Percentiles rank a stretch among this genome's conserved stretches.
Evolutionary conservation across 2,797 vertebrate species (phyloP).

Genomic region (Pitangus sulphuratus): DNA sequence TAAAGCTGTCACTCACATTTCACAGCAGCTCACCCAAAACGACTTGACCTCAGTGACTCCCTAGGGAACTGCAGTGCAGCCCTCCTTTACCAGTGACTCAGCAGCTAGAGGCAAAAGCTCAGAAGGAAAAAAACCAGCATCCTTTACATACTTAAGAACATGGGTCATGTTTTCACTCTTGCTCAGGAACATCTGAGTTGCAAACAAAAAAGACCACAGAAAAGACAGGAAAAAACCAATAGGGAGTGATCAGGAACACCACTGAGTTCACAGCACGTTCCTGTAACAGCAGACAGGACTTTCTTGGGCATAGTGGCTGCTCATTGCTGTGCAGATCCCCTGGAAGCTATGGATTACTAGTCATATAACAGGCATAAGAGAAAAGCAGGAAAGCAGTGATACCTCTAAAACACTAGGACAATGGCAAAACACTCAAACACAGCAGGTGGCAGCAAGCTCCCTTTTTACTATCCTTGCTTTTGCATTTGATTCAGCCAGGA

Average conservation of each 20-base stretch:
- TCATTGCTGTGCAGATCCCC: background rate
- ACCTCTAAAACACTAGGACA: background rate
- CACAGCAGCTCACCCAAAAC: background rate
- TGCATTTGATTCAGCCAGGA: background rate
- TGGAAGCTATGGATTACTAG: background rate
- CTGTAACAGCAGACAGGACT: background rate
- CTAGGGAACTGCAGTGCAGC: background rate
- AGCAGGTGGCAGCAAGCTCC: conserved; percentile 57
- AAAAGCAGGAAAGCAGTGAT: background rate
- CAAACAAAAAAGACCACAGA: background rate
- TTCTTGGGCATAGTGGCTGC: background rate
- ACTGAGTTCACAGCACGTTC: accelerated
- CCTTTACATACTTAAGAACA: background rate
- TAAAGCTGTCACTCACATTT: background rate
- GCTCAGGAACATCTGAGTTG: background rate
- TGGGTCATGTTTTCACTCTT: background rate
- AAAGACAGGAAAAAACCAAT: background rate
- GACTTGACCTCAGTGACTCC: background rate
- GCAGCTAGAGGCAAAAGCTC: background rate
- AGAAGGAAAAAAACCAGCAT: background rate
- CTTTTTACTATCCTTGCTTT: background rate
- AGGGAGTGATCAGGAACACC: background rate
- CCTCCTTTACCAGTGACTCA: background rate
- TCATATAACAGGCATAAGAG: background rate
- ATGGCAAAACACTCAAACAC: conserved; percentile 25